Base-by-base conservation (phyloP, 2,113 vertebrate genomes). In the Brachyhypopomus occidentalis region DNA sequence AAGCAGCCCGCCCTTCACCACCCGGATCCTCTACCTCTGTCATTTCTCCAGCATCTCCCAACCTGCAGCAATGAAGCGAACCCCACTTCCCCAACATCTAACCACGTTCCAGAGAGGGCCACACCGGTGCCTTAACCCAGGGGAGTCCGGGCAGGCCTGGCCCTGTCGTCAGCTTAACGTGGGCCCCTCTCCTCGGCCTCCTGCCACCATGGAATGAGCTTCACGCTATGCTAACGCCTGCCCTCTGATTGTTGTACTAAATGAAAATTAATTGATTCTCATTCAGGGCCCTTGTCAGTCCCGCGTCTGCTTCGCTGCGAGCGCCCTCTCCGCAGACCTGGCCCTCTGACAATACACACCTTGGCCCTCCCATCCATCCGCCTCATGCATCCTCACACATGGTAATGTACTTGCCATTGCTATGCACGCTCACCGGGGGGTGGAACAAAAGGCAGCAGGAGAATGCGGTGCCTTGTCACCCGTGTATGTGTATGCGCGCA, bases 241-340 rank as follows among this genome's bases (percentile, higher is more conserved):
- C 88, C 90, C 90, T 87, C 86, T 84, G 87, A 91, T 91, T 88
- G 82, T 91, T 88, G 91, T 90, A 84, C 90, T 91, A 93, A 91
- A 94, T 94, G 92, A 94, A 91, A 94, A 92, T 90, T 92, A 94
- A 94, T 94, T 93, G 91, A 91, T 92, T 89, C 83, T 90, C 84
- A 92, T 93, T 93, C 86, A 90, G 84, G 63, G 62, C 83, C 69
- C 88, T 88, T 92, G 92, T 94, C 87, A 91, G 80, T 82, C 36
- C 88, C 80, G 88, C 86, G 90, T 89, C 91, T 89, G 89, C 86
- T 84, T 85, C 85, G 23, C 73, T 89, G 89, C 90, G 90, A 88
- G 55, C 69, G 76, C 74, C 89, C 86, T 92, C 90, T 89, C 88
- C 90, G 87, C 84, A 87, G 89, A 88, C 91, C 88, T 86, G 63